Evolutionary conservation across 2,888 invertebrate genomes (phyloP).

Genomic region (Callimorpha dominula): DNA sequence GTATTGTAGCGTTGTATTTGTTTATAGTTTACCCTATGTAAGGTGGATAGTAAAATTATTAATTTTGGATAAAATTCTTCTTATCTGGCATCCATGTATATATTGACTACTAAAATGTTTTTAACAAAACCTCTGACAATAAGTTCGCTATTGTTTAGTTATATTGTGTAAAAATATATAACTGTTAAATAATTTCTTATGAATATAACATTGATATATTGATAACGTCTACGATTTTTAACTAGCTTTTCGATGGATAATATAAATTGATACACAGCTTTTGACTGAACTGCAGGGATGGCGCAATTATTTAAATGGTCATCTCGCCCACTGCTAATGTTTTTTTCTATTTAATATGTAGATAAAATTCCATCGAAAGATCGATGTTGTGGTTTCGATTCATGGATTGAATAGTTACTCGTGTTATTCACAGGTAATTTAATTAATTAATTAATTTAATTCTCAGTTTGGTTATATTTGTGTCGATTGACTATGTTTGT

Average conservation of each 20-base stretch:
- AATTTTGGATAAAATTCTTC: no score
- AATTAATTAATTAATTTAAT: no score
- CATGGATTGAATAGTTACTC: neutral
- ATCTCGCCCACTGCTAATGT: neutral
- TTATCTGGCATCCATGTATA: no score
- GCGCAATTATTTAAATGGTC: neutral
- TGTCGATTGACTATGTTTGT: neutral
- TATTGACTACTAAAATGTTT: neutral
- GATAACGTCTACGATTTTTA: neutral
- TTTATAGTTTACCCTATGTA: neutral
- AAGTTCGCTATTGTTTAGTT: neutral
- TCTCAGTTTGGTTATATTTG: neutral
- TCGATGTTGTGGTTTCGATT: neutral
- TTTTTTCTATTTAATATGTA: no score
- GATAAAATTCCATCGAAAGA: neutral
- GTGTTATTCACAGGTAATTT: neutral
- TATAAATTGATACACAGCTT: neutral
- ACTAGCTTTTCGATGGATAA: neutral
- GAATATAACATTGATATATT: neutral
- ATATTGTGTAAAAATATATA: neutral
- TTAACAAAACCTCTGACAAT: neutral
- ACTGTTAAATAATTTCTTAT: neutral
- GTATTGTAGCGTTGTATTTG: neutral
- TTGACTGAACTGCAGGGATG: neutral
- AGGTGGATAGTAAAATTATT: no score